Base-by-base conservation (phyloP, 2,797 vertebrate genomes). In the Rhinogobio ventralis region DNA sequence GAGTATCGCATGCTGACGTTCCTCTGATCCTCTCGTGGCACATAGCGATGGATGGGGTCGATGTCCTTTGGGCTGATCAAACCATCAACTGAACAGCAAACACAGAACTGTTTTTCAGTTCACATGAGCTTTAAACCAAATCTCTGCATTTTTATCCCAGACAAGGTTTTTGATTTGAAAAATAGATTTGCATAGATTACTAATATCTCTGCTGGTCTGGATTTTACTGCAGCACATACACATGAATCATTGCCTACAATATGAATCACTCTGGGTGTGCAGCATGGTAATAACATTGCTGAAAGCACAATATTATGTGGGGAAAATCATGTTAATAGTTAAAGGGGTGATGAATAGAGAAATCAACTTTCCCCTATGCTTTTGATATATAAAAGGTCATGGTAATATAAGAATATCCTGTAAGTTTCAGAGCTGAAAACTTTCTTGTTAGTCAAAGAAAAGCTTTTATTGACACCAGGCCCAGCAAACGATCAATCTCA, bases 1-100 rank as follows among this genome's bases (percentile, higher is more conserved):
- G 98, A 99, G 92, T 97, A 99, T 76, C 98, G 93, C 97, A 99
- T 97, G 93, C 97, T 97, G 91, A 99, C 96, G 0, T 99, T 99
- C 53, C 98, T 94, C 86, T 99, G 98, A 86, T 96, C 95, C 90
- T 97, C 92, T 5, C 90, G 92, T 7, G 96, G 92, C 1, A 99
- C 86, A 0, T 97, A 97, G 23, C 98, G 97, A 62, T 96, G 96
- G 14, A 98, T 66, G 8, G 98, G 98, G 91, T 99, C 98, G 0
- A 99, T 95, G 81, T 99, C 98, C 88, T 96, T 97, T 15, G 97
- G 97, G 87, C 96, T 99, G 91, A 99, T 95, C 91, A 99, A 93
- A 89, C 97, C 96, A 66, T 99, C 97, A 91, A 92, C 98, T 99
- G 91, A 42, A 86, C 39, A 72, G 57, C 51, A 86, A 72, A 71